phyloP scores from a whole-genome alignment of 2,888 invertebrate genomes.

The Metellina segmentata region DNA sequence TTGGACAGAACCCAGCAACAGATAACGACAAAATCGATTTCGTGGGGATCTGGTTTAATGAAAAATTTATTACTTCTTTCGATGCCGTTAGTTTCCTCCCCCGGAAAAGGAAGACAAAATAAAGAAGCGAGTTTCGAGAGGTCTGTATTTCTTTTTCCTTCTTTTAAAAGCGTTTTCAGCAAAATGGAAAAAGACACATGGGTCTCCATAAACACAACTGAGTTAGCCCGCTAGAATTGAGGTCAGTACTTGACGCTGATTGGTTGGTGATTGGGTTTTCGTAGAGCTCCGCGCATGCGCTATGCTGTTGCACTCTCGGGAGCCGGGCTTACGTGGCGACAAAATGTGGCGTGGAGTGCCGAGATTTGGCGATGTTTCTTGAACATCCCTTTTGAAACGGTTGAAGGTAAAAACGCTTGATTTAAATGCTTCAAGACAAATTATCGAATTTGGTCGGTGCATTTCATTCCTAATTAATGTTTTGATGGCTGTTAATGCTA shows the following conservation, averaged over 20 bases:
- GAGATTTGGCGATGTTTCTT: neutral
- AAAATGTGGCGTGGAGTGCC: neutral
- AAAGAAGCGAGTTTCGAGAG: neutral
- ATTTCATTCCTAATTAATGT: too few species aligned
- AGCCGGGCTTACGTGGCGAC: constrained; percentile 8
- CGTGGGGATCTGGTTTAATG: neutral
- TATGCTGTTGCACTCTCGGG: neutral
- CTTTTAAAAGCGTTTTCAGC: neutral
- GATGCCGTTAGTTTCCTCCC: neutral
- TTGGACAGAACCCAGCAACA: neutral
- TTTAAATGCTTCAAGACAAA: too few species aligned
- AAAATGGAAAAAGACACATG: constrained; percentile 48
- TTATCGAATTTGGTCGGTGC: too few species aligned
- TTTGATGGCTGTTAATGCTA: too few species aligned
- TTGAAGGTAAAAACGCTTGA: too few species aligned
- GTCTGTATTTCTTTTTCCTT: too few species aligned
- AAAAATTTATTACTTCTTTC: neutral
- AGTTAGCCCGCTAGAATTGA: constrained; percentile 69
- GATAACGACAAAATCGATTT: neutral
- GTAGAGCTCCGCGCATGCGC: constrained; percentile 14
- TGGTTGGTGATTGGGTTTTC: constrained; percentile 49
- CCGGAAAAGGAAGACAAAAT: neutral
- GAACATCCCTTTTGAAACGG: too few species aligned
- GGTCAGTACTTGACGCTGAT: constrained; percentile 54
- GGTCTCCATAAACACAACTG: constrained; percentile 58